Evolutionary conservation across 2,888 invertebrate genomes (phyloP).

Genomic region (Microchrysa polita): DNA sequence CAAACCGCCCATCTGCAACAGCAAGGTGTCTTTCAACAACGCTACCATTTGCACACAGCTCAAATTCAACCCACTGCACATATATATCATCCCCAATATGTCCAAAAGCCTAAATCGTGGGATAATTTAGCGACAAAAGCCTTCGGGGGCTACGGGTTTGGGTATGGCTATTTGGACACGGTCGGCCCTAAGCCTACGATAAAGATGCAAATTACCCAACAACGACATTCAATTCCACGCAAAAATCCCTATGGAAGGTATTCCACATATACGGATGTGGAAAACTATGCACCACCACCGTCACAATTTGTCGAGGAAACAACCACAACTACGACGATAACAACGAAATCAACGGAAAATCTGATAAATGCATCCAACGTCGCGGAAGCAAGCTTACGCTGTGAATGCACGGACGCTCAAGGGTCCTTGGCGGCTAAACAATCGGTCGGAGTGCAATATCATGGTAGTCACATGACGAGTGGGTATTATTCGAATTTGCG

Average conservation of each 20-base stretch:
- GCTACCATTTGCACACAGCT: constrained; percentile 62
- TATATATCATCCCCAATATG: constrained; percentile 64
- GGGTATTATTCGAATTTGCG: constrained; percentile 63
- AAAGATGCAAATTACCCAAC: constrained; percentile 65
- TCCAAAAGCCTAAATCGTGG: constrained; percentile 86
- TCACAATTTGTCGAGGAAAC: constrained; percentile 65
- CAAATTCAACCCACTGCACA: constrained; percentile 64
- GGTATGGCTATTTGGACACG: constrained; percentile 84
- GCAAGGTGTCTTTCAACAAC: constrained; percentile 59
- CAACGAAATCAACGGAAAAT: constrained; percentile 85
- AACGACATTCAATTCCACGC: constrained; percentile 65
- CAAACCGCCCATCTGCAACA: constrained; percentile 62
- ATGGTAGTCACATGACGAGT: constrained; percentile 54
- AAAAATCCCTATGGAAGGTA: constrained; percentile 64
- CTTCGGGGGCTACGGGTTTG: constrained; percentile 86
- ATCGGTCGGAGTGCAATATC: constrained; percentile 56
- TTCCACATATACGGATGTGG: constrained; percentile 63
- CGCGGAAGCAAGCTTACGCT: constrained; percentile 75
- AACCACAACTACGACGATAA: constrained; percentile 67
- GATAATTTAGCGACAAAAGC: constrained; percentile 88
- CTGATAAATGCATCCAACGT: constrained; percentile 74
- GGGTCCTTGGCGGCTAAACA: constrained; percentile 52
- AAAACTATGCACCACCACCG: constrained; percentile 64
- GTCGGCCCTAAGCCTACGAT: constrained; percentile 63
- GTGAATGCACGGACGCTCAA: constrained; percentile 71